A percentile compares a stretch with the other conserved stretches of the same genome.
Conservation (phyloP, 2,797 vertebrate genomes). For the Lepidocolaptes lacrymiger region DNA sequence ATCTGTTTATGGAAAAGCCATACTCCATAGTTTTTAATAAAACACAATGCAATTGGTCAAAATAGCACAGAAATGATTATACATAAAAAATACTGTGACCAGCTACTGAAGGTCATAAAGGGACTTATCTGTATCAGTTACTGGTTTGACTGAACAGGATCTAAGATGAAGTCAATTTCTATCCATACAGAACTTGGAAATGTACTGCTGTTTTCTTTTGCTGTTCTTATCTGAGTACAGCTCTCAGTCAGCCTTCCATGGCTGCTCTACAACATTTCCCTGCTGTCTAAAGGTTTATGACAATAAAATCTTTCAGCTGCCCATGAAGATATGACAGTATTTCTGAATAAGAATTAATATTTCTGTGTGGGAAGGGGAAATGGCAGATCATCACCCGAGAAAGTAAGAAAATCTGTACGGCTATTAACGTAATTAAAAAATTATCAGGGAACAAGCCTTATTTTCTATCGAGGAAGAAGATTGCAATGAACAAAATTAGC, state of each 20-base stretch:
- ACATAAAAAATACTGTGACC: neutral
- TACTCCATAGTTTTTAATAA: neutral
- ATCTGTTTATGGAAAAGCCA: neutral
- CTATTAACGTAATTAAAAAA: neutral
- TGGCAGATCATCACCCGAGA: neutral
- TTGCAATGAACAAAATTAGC: neutral
- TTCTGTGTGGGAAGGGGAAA: rapidly evolving
- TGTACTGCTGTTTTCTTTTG: neutral
- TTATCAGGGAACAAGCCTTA: neutral
- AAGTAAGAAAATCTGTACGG: neutral
- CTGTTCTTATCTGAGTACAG: neutral
- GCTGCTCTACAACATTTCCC: neutral
- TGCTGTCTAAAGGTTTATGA: neutral
- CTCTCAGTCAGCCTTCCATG: neutral
- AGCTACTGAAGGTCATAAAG: neutral
- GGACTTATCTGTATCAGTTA: neutral
- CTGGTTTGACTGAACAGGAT: neutral
- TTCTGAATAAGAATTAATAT: neutral
- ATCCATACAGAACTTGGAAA: neutral
- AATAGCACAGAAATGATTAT: neutral
- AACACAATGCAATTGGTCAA: neutral
- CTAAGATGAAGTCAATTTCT: neutral
- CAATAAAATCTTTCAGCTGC: neutral
- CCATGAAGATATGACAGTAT: neutral
- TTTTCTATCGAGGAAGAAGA: neutral